Evolutionary conservation across 92 coral and sea anemone species (phyloP).

Genomic region (Epizoanthus fatuus): DNA sequence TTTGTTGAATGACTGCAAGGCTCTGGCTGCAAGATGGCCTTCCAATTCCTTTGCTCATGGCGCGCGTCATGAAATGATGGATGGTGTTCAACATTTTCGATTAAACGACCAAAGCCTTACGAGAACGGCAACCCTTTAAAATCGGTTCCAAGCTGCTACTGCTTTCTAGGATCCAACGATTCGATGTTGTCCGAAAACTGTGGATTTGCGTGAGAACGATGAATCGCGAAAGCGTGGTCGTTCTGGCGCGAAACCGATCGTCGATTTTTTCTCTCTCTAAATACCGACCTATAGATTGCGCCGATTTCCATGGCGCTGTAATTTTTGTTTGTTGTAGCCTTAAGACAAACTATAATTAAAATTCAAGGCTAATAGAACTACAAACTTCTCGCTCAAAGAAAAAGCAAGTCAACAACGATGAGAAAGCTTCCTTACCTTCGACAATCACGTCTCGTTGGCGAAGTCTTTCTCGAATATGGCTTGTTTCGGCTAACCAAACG

Average conservation of each 20-base stretch:
- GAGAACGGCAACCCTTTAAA: too few species aligned
- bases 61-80: too few species aligned
- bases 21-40: too few species aligned
- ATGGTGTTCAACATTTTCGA: too few species aligned
- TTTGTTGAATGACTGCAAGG: too few species aligned
- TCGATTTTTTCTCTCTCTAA: neutral
- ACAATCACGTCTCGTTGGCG: constrained; percentile 40
- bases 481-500: constrained; percentile 26
- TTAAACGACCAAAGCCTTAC: too few species aligned
- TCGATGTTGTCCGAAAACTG: neutral
- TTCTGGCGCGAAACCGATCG: constrained; percentile 11
- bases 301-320: neutral
- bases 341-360: neutral
- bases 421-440: constrained; percentile 9
- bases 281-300: neutral
- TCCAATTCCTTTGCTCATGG: too few species aligned
- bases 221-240: neutral
- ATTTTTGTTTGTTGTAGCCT: too few species aligned
- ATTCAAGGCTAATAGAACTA: neutral
- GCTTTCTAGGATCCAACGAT: neutral
- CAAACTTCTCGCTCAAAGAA: neutral
- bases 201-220: neutral
- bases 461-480: constrained; percentile 41
- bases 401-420: neutral
- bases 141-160: too few species aligned